Evolutionary conservation across 2,797 vertebrate genomes (phyloP), one percentile per base, ranked within the genome.

Genomic region (Sebastes diaconus): DNA sequence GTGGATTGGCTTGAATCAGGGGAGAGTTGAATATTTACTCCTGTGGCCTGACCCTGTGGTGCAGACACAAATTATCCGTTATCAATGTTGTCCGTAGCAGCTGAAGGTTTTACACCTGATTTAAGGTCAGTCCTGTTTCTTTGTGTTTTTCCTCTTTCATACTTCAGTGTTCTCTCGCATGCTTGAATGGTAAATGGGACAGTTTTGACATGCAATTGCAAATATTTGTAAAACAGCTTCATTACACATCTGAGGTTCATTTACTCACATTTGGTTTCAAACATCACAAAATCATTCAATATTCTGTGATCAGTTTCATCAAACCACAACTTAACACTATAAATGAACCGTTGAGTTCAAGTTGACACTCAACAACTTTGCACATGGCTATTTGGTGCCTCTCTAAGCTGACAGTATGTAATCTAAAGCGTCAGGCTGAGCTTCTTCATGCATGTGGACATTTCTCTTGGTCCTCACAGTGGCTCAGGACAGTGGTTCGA

Each of bases 1-100:
- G 80, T 83, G 83, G 54, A 65, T 67, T 75, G 83, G 68, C 52
- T 55, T 74, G 72, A 85, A 73, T 75, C 54, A 32, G 36, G 39
- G 73, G 66, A 59, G 70, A 10, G 9, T 5, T 74, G 68, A 61
- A 68, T 83, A 77, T 84, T 83, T 84, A 70, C 80, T 85, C 74
- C 71, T 27, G 73, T 72, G 54, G 73, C 59, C 73, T 71, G 67
- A 80, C 16, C 59, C 46, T 42, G 39, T 39, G 24, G 14, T 55
- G 55, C 36, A 75, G 20, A 75, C 22, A 67, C 24, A 61, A 69
- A 73, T 32, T 68, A 2, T 4, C 6, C 13, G 7, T 60, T 64
- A 30, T 59, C 20, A 25, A 4, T 58, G 46, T 8, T 30, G 12
- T 32, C 8, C 46, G 18, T 67, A 50, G 12, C 32, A 29, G 18